Conservation (phyloP, 1,140 invertebrate species). For the Fopius arisanus region DNA sequence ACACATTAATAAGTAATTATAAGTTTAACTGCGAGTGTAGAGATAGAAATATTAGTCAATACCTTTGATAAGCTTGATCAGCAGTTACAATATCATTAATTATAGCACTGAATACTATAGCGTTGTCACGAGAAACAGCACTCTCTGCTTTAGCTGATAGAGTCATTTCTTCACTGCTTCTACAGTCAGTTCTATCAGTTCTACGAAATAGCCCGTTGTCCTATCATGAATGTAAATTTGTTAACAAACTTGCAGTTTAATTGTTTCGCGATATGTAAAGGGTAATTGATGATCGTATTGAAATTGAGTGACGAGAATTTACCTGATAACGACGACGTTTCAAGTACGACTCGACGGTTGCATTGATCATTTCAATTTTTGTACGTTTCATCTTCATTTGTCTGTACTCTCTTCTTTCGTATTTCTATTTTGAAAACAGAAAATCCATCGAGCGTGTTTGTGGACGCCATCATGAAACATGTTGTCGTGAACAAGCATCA, state of each 20-base stretch:
- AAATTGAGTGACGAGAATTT: not conserved
- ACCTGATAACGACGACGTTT: constrained; percentile 64
- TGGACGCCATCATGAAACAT: constrained; percentile 38
- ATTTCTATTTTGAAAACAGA: constrained; percentile 34
- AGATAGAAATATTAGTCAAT: not conserved
- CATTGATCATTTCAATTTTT: constrained; percentile 60
- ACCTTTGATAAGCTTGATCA: constrained; percentile 62
- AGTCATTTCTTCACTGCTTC: constrained; percentile 58
- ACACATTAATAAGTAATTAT: no score
- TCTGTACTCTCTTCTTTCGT: not conserved
- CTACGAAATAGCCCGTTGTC: constrained; percentile 54
- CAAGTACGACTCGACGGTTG: constrained; percentile 62
- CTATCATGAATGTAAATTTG: constrained; percentile 34
- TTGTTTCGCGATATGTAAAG: not conserved
- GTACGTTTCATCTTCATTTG: constrained; percentile 63
- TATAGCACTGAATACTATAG: constrained; percentile 62
- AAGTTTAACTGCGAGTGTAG: not conserved
- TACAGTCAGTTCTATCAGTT: constrained; percentile 45
- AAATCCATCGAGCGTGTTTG: constrained; percentile 24
- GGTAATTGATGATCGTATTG: not conserved
- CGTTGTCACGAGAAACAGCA: constrained; percentile 59
- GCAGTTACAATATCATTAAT: constrained; percentile 56
- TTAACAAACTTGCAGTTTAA: constrained; percentile 14
- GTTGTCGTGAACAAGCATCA: not conserved
- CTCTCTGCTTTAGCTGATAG: constrained; percentile 55